phyloP scores from a whole-genome alignment of 1,140 invertebrate genomes.

The Lanistes nyassanus region DNA sequence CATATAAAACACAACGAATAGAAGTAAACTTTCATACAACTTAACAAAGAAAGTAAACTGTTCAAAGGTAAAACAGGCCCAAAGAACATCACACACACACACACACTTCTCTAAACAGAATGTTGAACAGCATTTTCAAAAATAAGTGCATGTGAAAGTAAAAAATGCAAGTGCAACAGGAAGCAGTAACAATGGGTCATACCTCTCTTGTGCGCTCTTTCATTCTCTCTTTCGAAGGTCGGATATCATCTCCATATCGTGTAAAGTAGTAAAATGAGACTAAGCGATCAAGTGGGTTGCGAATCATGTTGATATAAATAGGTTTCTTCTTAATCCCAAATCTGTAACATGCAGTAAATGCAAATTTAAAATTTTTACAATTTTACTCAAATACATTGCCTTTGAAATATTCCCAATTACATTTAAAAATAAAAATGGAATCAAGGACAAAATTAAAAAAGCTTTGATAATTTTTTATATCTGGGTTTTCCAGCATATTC shows the following conservation, averaged over 20 bases:
- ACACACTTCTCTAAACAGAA: no score
- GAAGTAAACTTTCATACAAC: background rate
- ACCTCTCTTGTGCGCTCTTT: constrained; percentile 97
- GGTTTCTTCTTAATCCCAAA: constrained; percentile 83
- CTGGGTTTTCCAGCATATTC: no score
- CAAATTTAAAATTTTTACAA: no score
- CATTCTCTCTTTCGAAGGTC: constrained; percentile 91
- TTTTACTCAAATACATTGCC: no score
- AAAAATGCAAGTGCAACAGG: background rate
- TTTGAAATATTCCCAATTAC: no score
- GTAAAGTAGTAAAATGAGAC: constrained; percentile 99
- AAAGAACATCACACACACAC: constrained; percentile 21
- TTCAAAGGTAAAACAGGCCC: background rate
- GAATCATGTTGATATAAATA: constrained; percentile 93
- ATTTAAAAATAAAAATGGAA: no score
- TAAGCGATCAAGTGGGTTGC: constrained; percentile 93
- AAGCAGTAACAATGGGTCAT: constrained; percentile 32
- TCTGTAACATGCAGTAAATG: constrained; percentile 74
- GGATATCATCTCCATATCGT: constrained; percentile 95
- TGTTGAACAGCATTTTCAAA: background rate
- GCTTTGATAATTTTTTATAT: no score
- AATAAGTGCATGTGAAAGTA: constrained; percentile 3
- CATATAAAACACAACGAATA: background rate
- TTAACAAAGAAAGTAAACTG: constrained; percentile 2
- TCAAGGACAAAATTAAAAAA: no score